A percentile compares a stretch with the other conserved stretches of the same genome.
These are phyloP conservation scores for Urocolius indicus DNA, from an alignment of 2,113 vertebrate species.

Conservation along the genomic window DNA sequence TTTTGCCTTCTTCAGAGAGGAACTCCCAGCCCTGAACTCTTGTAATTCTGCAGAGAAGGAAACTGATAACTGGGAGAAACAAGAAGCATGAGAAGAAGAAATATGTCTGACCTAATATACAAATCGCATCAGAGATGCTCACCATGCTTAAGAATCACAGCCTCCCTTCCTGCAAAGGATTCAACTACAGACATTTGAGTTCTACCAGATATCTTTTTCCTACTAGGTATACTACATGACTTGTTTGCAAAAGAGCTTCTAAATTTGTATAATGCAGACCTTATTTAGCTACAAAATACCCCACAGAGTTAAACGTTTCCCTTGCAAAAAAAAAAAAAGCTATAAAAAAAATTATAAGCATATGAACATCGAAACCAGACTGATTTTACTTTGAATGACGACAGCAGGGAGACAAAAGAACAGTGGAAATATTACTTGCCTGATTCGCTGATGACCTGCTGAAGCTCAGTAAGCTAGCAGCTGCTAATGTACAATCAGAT, in stretches of 20 bases:
- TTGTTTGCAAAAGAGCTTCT: not conserved
- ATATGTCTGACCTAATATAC: not conserved
- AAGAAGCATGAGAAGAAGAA: not conserved
- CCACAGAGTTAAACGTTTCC: not conserved
- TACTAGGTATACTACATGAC: not conserved
- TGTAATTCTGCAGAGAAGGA: not conserved
- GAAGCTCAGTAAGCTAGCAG: not conserved
- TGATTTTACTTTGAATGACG: not conserved
- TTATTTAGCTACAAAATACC: not conserved
- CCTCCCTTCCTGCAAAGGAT: not conserved
- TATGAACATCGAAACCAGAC: not conserved
- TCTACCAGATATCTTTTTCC: not conserved
- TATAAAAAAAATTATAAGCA: not conserved
- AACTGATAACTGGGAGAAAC: not conserved
- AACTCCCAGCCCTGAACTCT: not conserved
- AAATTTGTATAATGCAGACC: not conserved
- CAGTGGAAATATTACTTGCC: not conserved
- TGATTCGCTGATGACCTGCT: not conserved
- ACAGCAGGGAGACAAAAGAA: not conserved
- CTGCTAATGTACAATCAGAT: not conserved
- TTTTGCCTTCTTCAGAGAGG: not conserved
- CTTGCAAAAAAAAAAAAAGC: not conserved
- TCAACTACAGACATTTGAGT: not conserved
- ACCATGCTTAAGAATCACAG: not conserved
- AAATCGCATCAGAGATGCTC: not conserved